A percentile compares a stretch with the other conserved stretches of the same genome.
Conservation (phyloP, 2,113 vertebrate genomes). For the Laticauda laticaudata region DNA sequence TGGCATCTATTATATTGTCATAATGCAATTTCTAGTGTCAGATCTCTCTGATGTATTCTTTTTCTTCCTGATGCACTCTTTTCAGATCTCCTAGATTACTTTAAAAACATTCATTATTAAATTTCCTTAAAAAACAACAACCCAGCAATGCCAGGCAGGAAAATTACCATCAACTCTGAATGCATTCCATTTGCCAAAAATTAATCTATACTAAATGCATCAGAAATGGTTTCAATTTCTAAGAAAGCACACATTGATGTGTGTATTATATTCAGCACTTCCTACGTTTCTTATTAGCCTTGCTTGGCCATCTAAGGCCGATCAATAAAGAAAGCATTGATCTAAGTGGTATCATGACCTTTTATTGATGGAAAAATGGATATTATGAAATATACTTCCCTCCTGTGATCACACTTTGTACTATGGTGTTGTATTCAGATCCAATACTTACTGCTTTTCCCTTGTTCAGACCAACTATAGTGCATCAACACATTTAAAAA, state of each 20-base stretch:
- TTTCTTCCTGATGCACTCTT: background rate
- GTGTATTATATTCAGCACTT: conserved; percentile 22
- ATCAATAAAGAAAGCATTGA: conserved; percentile 33
- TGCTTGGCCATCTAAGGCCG: conserved; percentile 19
- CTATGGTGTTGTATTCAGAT: background rate
- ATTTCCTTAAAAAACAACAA: background rate
- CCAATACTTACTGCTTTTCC: background rate
- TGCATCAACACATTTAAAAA: background rate
- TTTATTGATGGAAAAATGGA: background rate
- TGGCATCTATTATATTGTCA: background rate
- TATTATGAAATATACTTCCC: background rate
- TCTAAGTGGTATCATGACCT: conserved; percentile 35
- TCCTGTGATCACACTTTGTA: conserved; percentile 10
- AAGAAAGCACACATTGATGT: conserved; percentile 32
- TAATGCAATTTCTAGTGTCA: conserved; percentile 12
- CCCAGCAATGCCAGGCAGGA: background rate
- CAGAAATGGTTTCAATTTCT: conserved; percentile 30
- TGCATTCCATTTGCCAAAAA: conserved; percentile 27
- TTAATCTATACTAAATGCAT: conserved; percentile 26
- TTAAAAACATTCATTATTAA: conserved; percentile 28
- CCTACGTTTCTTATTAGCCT: conserved; percentile 28
- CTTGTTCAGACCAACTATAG: background rate
- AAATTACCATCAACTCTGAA: background rate
- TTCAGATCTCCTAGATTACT: conserved; percentile 15
- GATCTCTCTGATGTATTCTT: background rate